These are phyloP conservation scores for Enhydra lutris DNA, from an alignment of 2,113 vertebrate genomes.

Conservation along the genomic window DNA sequence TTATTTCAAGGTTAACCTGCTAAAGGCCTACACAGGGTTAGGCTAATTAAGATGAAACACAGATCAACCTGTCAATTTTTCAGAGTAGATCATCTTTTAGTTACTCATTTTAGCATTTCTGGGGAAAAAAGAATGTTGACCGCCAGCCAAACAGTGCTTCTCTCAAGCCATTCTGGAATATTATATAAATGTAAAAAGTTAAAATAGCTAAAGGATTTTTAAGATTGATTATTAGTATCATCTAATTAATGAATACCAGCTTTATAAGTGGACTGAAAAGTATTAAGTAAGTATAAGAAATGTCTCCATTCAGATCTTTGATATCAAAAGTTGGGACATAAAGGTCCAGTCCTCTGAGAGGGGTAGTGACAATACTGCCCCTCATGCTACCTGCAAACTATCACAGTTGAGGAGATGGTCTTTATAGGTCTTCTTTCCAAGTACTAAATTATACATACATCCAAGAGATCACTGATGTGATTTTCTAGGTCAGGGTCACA, in stretches of 20 bases:
- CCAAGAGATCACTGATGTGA: neutral
- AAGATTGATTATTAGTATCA: neutral
- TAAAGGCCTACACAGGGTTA: neutral
- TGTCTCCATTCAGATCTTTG: neutral
- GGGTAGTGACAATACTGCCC: neutral
- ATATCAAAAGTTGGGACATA: neutral
- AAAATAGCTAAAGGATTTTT: neutral
- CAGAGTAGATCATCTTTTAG: constrained; percentile 23
- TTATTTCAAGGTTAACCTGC: constrained; percentile 27
- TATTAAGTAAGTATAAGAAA: neutral
- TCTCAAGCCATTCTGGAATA: neutral
- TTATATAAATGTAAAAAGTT: neutral
- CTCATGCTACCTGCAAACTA: neutral
- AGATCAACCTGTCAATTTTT: constrained; percentile 15
- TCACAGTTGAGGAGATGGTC: neutral
- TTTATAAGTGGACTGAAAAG: neutral
- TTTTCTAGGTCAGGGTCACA: neutral
- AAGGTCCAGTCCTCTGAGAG: neutral
- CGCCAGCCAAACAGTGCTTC: neutral
- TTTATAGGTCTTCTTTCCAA: neutral
- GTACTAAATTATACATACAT: neutral
- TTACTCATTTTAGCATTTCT: neutral
- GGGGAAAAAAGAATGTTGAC: constrained; percentile 8
- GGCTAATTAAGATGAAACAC: neutral
- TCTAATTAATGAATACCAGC: neutral